Conservation (phyloP, 2,888 invertebrate genomes). For the Hirtodrosophila alboralis region DNA sequence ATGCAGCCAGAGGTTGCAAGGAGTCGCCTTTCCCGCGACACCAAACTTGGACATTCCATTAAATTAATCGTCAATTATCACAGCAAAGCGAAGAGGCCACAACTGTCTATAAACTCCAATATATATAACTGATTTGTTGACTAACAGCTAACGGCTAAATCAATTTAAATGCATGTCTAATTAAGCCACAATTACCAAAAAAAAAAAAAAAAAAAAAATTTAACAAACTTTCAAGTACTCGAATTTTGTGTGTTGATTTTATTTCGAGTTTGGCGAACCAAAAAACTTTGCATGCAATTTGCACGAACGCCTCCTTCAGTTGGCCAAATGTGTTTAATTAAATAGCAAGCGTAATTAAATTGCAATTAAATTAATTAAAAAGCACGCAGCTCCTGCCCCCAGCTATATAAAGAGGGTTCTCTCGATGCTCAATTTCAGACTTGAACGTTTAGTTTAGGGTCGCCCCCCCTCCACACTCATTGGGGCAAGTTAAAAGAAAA, state of each 20-base stretch:
- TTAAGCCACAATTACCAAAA: constrained; percentile 66
- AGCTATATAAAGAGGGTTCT: constrained; percentile 64
- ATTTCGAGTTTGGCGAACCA: constrained; percentile 33
- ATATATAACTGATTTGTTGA: constrained; percentile 8
- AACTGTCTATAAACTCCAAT: constrained; percentile 36
- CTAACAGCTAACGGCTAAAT: constrained; percentile 60
- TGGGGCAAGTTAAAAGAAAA: constrained; percentile 52
- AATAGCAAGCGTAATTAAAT: constrained; percentile 82
- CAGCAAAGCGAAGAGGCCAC: constrained; percentile 48
- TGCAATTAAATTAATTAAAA: constrained; percentile 82
- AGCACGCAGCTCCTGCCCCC: constrained; percentile 66
- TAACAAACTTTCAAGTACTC: too few relatives aligned
- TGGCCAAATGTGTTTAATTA: constrained; percentile 79
- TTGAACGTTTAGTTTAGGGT: constrained; percentile 63
- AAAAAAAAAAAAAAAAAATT: too few relatives aligned
- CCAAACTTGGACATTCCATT: constrained; percentile 80
- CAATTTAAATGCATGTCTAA: constrained; percentile 70
- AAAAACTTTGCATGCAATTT: constrained; percentile 69
- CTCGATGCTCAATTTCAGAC: constrained; percentile 13
- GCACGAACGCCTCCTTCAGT: constrained; percentile 58
- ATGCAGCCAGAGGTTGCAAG: constrained; percentile 12
- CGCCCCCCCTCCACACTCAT: constrained; percentile 4
- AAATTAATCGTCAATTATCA: constrained; percentile 80
- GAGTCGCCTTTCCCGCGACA: constrained; percentile 51
- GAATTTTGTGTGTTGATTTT: constrained; percentile 36